These are phyloP conservation scores for Candoia aspera DNA, from an alignment of 2,113 vertebrate species.

Conservation along the genomic window DNA sequence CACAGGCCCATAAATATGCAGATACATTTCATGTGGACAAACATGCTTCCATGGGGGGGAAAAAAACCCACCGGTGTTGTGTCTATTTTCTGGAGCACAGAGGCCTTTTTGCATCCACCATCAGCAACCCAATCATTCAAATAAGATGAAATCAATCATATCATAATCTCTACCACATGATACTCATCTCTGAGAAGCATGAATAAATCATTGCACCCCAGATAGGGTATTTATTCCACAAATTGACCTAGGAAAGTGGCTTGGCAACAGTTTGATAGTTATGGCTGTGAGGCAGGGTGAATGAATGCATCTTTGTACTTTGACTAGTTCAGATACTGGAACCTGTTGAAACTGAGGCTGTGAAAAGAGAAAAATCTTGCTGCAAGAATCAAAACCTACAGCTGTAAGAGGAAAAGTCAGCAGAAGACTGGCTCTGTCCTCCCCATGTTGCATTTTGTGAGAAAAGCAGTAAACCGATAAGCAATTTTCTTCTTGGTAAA, in stretches of 20 bases:
- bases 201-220: slow-evolving; percentile 80
- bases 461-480: slow-evolving; percentile 55
- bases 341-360: slow-evolving; percentile 78
- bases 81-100: slow-evolving; percentile 72
- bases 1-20: neutral
- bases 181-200: slow-evolving; percentile 71
- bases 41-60: slow-evolving; percentile 57
- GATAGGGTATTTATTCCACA: slow-evolving; percentile 62
- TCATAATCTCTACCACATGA: slow-evolving; percentile 76
- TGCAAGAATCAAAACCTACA: slow-evolving; percentile 63
- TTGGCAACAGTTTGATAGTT: slow-evolving; percentile 66
- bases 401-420: slow-evolving; percentile 51
- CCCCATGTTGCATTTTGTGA: slow-evolving; percentile 44
- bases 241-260: slow-evolving; percentile 64
- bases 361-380: slow-evolving; percentile 45
- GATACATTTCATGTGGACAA: slow-evolving; percentile 9
- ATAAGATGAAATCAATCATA: slow-evolving; percentile 78
- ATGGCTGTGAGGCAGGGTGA: slow-evolving; percentile 46
- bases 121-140: slow-evolving; percentile 72
- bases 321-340: slow-evolving; percentile 59
- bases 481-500: slow-evolving; percentile 29
- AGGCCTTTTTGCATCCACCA: slow-evolving; percentile 54
- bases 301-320: slow-evolving; percentile 75
- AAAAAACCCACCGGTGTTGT: slow-evolving; percentile 63
- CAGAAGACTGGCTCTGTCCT: slow-evolving; percentile 14